Percentiles rank a stretch among this genome's conserved stretches.
Evolutionary conservation across 92 coral and sea anemone genomes (phyloP).

Genomic region (Montipora capitata): DNA sequence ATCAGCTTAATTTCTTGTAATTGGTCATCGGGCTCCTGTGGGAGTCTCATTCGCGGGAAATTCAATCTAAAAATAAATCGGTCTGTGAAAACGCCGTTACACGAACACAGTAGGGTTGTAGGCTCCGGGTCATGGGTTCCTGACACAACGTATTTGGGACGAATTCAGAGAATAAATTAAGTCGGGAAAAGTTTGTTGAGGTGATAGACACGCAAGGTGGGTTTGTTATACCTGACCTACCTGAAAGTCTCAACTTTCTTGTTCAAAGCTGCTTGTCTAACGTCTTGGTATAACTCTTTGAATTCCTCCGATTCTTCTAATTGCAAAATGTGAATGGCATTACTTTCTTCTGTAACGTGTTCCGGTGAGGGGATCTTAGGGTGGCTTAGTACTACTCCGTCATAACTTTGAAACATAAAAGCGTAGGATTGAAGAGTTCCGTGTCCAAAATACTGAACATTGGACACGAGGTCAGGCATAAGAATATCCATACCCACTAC

Average conservation of each 20-base stretch:
- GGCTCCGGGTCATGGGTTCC: no score
- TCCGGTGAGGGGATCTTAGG: constrained; percentile 76
- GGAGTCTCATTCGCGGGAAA: no score
- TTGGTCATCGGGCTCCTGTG: no score
- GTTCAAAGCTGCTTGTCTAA: constrained; percentile 15
- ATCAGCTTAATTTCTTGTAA: no score
- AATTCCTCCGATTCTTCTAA: constrained; percentile 75
- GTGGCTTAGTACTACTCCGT: constrained; percentile 66
- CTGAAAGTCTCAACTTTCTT: neutral
- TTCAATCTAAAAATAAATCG: no score
- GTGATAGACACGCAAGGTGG: no score
- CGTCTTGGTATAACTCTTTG: constrained; percentile 35
- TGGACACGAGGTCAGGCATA: constrained; percentile 76
- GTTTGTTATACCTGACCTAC: neutral
- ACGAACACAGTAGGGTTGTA: no score
- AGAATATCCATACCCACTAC: constrained; percentile 79
- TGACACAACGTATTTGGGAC: no score
- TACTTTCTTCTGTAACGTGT: constrained; percentile 56
- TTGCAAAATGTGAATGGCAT: constrained; percentile 53
- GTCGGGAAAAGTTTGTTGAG: no score
- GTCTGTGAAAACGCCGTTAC: no score
- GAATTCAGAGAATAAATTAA: no score
- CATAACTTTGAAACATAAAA: constrained; percentile 52
- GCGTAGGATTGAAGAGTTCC: constrained; percentile 78
- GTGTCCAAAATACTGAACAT: constrained; percentile 72